These are phyloP conservation scores for Chaitophorus viminalis DNA, from an alignment of 2,888 invertebrate species.

Conservation along the genomic window DNA sequence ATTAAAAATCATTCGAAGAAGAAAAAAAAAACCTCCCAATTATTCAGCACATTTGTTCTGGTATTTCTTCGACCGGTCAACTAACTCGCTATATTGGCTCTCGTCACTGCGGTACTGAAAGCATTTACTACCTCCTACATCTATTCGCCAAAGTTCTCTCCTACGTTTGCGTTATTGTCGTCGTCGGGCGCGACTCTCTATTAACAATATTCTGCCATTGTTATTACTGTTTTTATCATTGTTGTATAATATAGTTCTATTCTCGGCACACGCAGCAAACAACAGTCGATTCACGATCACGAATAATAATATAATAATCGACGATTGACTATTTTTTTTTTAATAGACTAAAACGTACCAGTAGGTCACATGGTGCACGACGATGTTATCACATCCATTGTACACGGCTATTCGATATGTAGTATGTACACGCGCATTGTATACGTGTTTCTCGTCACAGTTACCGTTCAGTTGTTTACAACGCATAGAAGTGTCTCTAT, in stretches of 20 bases:
- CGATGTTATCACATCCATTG: not conserved
- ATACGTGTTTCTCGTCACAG: not conserved
- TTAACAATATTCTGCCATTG: not conserved
- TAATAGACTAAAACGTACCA: constrained; percentile 29
- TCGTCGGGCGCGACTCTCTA: no score
- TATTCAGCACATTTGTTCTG: no score
- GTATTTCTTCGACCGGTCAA: no score
- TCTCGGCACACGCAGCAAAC: not conserved
- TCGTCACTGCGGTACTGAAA: no score
- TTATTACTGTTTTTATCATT: constrained; percentile 11
- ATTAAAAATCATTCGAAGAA: no score
- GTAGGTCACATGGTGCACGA: constrained; percentile 1
- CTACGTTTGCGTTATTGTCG: not conserved
- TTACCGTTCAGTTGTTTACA: not conserved
- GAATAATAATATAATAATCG: no score
- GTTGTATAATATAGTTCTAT: constrained; percentile 8
- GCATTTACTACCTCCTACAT: no score
- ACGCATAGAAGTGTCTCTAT: not conserved
- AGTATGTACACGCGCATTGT: not conserved
- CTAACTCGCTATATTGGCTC: no score
- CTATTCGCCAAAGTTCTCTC: no score
- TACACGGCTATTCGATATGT: not conserved
- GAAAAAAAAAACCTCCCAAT: no score
- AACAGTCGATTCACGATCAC: not conserved
- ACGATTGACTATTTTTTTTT: not conserved